Conservation (phyloP, 2,888 invertebrate genomes). For the Carpatolechia fugitivella region DNA sequence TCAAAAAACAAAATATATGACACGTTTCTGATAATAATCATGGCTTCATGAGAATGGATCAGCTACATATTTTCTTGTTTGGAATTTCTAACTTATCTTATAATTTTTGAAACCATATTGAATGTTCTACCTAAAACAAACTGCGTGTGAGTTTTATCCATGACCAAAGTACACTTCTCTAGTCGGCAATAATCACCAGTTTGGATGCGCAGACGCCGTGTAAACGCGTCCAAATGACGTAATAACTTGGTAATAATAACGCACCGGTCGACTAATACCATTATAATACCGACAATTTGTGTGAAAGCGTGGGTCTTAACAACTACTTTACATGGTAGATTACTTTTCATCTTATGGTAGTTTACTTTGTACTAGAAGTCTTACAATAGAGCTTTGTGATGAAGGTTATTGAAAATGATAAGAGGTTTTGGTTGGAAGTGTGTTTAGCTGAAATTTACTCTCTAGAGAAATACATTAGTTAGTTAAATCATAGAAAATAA, state of each 20-base stretch:
- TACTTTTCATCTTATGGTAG: slow-evolving; percentile 3
- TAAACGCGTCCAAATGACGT: slow-evolving; percentile 54
- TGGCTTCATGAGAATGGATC: too few relatives aligned
- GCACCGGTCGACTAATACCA: slow-evolving; percentile 51
- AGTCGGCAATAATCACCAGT: slow-evolving; percentile 19
- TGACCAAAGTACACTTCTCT: background rate
- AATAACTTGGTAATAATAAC: slow-evolving; percentile 27
- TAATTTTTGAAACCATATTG: too few relatives aligned
- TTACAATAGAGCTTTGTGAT: background rate
- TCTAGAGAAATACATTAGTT: too few relatives aligned
- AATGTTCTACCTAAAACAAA: too few relatives aligned
- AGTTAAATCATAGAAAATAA: too few relatives aligned
- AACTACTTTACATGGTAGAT: slow-evolving; percentile 1
- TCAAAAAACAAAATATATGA: too few relatives aligned
- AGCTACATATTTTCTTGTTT: too few relatives aligned
- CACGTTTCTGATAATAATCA: too few relatives aligned
- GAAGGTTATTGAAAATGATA: background rate
- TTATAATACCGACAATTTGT: slow-evolving; percentile 46
- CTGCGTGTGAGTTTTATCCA: too few relatives aligned
- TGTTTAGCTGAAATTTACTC: too few relatives aligned
- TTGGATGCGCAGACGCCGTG: slow-evolving; percentile 42
- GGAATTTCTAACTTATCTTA: too few relatives aligned
- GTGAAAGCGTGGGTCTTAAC: slow-evolving; percentile 27
- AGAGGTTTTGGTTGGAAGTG: background rate
- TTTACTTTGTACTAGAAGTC: background rate